Evolutionary conservation across 2,797 vertebrate species (phyloP).

Genomic region (Hoplostethus mediterraneus): DNA sequence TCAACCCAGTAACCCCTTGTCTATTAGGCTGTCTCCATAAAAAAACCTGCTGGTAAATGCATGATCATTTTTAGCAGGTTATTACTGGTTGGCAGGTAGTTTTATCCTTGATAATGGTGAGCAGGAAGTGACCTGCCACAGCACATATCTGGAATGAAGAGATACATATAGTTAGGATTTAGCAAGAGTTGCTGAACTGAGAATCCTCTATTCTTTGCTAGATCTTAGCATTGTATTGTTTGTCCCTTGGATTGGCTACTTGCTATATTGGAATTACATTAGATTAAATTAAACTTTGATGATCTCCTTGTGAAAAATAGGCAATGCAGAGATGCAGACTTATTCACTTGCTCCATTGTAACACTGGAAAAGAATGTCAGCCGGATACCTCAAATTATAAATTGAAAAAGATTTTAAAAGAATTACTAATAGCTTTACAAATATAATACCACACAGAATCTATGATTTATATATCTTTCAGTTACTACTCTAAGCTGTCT

Average conservation of each 20-base stretch:
- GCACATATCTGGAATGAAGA: neutral
- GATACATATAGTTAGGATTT: neutral
- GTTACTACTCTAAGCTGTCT: slow-evolving; percentile 1
- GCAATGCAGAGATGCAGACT: slow-evolving; percentile 4
- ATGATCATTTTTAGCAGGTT: too few relatives aligned
- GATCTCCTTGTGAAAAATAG: neutral
- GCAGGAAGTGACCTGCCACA: too few relatives aligned
- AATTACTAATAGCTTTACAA: neutral
- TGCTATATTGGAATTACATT: neutral
- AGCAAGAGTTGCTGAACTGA: neutral
- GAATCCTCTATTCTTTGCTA: neutral
- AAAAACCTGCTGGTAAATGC: too few relatives aligned
- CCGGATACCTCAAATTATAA: too few relatives aligned
- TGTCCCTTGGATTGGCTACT: neutral
- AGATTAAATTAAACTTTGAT: slow-evolving; percentile 2
- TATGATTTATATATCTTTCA: neutral
- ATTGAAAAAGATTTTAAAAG: too few relatives aligned
- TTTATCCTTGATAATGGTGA: too few relatives aligned
- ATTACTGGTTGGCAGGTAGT: too few relatives aligned
- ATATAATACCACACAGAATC: neutral
- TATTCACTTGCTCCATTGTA: neutral
- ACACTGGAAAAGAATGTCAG: too few relatives aligned
- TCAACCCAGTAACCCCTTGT: too few relatives aligned
- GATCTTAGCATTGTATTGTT: neutral
- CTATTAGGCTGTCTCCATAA: too few relatives aligned